These are phyloP conservation scores for Drosophila multiciliata DNA, from an alignment of 2,888 invertebrate genomes.

Conservation along the genomic window DNA sequence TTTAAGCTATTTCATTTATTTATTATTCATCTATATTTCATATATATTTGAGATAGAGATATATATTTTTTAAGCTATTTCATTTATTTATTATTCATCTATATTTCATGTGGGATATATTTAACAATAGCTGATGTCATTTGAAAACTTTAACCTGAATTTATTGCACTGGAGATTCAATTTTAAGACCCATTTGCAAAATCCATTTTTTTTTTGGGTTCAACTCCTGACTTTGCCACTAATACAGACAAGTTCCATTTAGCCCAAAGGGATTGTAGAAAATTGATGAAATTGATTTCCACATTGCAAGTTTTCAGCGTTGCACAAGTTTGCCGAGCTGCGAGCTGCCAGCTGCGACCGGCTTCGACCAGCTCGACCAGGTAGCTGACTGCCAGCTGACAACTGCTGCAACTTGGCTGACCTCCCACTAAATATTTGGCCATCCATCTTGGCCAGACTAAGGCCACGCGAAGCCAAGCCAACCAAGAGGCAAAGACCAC, in stretches of 20 bases:
- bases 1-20: too few species aligned
- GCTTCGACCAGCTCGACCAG: conserved; percentile 12
- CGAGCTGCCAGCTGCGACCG: conserved; percentile 20
- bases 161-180: background rate
- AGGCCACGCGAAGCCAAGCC: conserved; percentile 8
- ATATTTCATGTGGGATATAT: background rate
- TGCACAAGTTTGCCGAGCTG: conserved; percentile 39
- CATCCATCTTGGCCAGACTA: conserved; percentile 64
- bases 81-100: too few species aligned
- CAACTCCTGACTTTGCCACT: background rate
- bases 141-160: background rate
- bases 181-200: background rate
- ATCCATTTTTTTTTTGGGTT: background rate
- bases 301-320: conserved; percentile 71
- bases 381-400: conserved; percentile 21
- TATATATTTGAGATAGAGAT: too few species aligned
- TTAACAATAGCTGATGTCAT: background rate
- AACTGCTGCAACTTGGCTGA: conserved; percentile 62
- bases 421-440: conserved; percentile 72
- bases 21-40: too few species aligned
- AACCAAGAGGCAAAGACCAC: conserved; percentile 4
- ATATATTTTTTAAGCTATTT: too few species aligned
- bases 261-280: conserved; percentile 39
- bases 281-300: conserved; percentile 76
- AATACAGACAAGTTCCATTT: conserved; percentile 17